Evolutionary conservation across 2,113 vertebrate genomes (phyloP).

Genomic region (Anoplopoma fimbria): DNA sequence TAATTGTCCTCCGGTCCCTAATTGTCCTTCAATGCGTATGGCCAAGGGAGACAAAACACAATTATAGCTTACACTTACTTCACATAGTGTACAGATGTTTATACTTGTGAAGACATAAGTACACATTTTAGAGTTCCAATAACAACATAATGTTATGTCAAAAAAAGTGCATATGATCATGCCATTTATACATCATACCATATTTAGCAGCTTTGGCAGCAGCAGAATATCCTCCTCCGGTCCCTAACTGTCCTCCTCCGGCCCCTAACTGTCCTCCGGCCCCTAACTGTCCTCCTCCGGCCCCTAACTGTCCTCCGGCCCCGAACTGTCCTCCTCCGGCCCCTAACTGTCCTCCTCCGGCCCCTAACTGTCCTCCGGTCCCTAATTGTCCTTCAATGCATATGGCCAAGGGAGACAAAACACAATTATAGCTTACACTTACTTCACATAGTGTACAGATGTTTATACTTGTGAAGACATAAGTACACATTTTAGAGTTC

Average conservation of each 20-base stretch:
- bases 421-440: not conserved
- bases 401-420: not conserved
- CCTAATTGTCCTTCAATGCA: not conserved
- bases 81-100: not conserved
- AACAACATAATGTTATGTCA: not conserved
- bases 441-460: not conserved
- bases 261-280: too few species aligned
- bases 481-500: not conserved
- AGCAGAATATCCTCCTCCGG: slow-evolving; percentile 37
- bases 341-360: too few species aligned
- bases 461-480: not conserved
- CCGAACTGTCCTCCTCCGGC: too few species aligned
- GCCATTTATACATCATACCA: slow-evolving; percentile 36
- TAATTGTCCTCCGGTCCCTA: not conserved
- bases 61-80: not conserved
- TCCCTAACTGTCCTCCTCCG: too few species aligned
- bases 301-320: too few species aligned
- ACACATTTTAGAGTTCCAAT: not conserved
- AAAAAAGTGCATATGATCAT: not conserved
- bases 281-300: too few species aligned
- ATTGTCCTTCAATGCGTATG: not conserved
- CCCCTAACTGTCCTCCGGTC: not conserved
- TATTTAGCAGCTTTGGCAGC: slow-evolving; percentile 75
- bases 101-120: not conserved
- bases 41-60: not conserved